A percentile compares a stretch with the other conserved stretches of the same genome.
These are phyloP conservation scores for Dolichoris vasculosae DNA, from an alignment of 1,140 invertebrate species.

Conservation along the genomic window DNA sequence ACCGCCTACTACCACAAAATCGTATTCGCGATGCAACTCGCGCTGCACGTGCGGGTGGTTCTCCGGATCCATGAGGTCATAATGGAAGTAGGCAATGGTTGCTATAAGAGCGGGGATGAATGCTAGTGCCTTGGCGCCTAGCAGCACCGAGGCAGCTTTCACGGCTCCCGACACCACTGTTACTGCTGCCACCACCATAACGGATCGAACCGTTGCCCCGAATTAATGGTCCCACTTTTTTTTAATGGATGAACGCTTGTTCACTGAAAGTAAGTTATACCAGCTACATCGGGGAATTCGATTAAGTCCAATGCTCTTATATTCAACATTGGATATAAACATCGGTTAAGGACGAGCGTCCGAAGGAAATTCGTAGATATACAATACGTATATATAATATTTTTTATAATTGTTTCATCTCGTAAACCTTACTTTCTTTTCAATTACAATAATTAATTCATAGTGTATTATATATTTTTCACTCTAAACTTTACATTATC, in stretches of 20 bases:
- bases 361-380: no score
- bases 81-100: constrained; percentile 88
- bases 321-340: no score
- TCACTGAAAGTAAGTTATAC: background rate
- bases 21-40: constrained; percentile 81
- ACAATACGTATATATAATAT: no score
- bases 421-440: no score
- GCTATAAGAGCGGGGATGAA: constrained; percentile 86
- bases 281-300: no score
- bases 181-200: constrained; percentile 64
- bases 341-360: no score
- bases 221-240: background rate
- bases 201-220: background rate
- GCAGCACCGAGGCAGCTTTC: constrained; percentile 81
- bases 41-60: constrained; percentile 82
- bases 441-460: no score
- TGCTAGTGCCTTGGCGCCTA: constrained; percentile 80
- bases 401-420: no score
- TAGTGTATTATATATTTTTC: no score
- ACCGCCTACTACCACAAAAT: constrained; percentile 86
- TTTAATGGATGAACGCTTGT: background rate
- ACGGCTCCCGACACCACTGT: constrained; percentile 77
- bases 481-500: no score
- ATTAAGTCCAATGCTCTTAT: no score
- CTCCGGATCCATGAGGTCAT: constrained; percentile 90